Evolutionary conservation across 2,888 invertebrate genomes (phyloP), one percentile per base, ranked within the genome.

Genomic region (Ctena decussata): DNA sequence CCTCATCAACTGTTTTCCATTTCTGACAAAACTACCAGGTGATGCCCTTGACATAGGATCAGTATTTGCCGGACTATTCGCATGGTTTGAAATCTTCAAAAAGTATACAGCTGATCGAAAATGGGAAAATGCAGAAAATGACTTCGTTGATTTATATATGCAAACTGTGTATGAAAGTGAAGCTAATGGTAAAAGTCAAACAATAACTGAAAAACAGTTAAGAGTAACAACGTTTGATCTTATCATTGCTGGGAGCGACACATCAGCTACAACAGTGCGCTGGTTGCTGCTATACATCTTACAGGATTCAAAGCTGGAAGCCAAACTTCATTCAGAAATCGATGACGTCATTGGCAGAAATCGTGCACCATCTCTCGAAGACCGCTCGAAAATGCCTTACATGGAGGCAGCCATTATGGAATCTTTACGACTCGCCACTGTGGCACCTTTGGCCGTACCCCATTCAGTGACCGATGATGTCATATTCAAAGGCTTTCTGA

Each of bases 261-360:
- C 98, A 0, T 97, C 97, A 0, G 97, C 97, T 21, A 97, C 98
- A 21, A 98, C 98, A 0, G 97, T 98, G 86, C 98, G 98, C 94
- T 98, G 98, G 96, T 97, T 98, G 82, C 96, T 98, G 5, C 97
- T 97, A 86, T 96, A 98, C 93, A 97, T 98, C 94, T 98, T 98
- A 12, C 97, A 97, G 72, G 97, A 98, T 94, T 97, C 97, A 49
- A 97, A 98, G 18, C 97, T 91, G 0, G 87, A 89, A 44, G 76
- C 82, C 6, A 89, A 82, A 39, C 85, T 90, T 69, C 87, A 85
- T 57, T 57, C 72, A 39, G 91, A 93, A 44, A 86, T 93, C 27
- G 80, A 89, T 35, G 86, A 90, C 6, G 94, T 96, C 69, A 94
- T 96, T 73, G 95, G 95, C 70, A 65, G 53, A 11, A 77, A 85